Base-by-base conservation (phyloP, 2,113 vertebrate genomes). In the Pyxicephalus adspersus region DNA sequence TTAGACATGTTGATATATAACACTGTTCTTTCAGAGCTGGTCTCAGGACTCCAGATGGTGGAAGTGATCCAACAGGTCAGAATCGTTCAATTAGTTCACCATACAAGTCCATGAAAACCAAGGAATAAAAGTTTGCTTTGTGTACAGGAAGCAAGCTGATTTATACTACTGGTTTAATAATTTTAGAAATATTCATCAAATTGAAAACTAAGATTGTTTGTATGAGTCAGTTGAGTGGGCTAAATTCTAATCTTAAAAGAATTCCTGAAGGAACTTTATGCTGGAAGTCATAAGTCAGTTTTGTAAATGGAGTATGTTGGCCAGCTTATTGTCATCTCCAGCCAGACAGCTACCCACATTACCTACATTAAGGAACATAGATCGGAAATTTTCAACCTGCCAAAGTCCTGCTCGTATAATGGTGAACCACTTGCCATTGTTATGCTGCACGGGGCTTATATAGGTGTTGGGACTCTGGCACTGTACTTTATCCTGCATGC, bases 1-100 rank as follows among this genome's bases (percentile, higher is more conserved):
- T 85, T 84, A 83, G 87, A 77, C 83, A 85, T 81, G 61, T 23
- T 78, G 88, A 87, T 85, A 84, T 84, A 81, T 80, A 74, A 70
- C 77, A 84, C 38, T 80, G 45, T 78, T 86, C 77, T n/a, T 3
- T 13, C 64, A 79, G n/a, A 26, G 54, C 67, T 51, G 51, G 18
- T 71, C 67, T 71, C 67, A n/a, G 28, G 23, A 13, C 66, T 68
- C 22, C 7, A 26, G 25, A 68, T 19, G 20, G 29, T 72, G 68
- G 51, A 55, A 72, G 23, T 6, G 25, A 52, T 72, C 68, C 68
- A 72, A 52, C 20, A 52, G 68, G 68, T 71, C 25, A 72, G 57
- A 58, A 22, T 28, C 50, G 4, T 19, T 19, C 68, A 55, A 29
- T 19, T 20, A 23, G 2, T 28, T 72, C 51, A n/a, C 68, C 50